A percentile compares a stretch with the other conserved stretches of the same genome.
phyloP scores from a whole-genome alignment of 1,140 invertebrate genomes.

The Bathynomus jamesi region DNA sequence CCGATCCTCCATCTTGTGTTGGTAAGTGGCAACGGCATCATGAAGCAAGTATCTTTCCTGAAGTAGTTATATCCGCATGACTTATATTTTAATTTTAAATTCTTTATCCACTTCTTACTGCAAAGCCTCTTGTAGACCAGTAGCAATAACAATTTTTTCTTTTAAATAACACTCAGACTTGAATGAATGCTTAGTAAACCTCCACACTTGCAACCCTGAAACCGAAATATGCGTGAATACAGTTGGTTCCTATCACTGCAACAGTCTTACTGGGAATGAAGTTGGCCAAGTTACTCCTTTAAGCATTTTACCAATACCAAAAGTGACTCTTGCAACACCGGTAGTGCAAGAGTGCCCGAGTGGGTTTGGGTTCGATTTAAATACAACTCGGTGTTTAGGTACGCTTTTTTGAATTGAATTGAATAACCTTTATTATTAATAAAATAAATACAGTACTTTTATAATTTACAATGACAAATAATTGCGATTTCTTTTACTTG shows the following conservation, averaged over 20 bases:
- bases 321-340: not conserved
- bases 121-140: too few relatives aligned
- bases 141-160: too few relatives aligned
- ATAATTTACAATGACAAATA: too few relatives aligned
- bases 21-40: constrained; percentile 43
- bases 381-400: constrained; percentile 28
- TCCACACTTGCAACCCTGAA: constrained; percentile 15
- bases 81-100: too few relatives aligned
- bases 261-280: constrained; percentile 15
- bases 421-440: not conserved
- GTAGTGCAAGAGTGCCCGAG: constrained; percentile 26
- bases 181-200: constrained; percentile 16
- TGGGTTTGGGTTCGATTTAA: constrained; percentile 31
- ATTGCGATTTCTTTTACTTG: too few relatives aligned
- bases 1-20: constrained; percentile 45
- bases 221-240: constrained; percentile 38
- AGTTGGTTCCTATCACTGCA: constrained; percentile 41
- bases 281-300: not conserved
- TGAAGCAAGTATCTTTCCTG: too few relatives aligned
- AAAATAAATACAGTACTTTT: not conserved
- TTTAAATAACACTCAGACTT: too few relatives aligned
- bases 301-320: not conserved
- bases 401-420: not conserved
- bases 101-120: too few relatives aligned
- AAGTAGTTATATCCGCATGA: too few relatives aligned